Conservation (phyloP, 1,140 invertebrate species). For the Panulirus ornatus region DNA sequence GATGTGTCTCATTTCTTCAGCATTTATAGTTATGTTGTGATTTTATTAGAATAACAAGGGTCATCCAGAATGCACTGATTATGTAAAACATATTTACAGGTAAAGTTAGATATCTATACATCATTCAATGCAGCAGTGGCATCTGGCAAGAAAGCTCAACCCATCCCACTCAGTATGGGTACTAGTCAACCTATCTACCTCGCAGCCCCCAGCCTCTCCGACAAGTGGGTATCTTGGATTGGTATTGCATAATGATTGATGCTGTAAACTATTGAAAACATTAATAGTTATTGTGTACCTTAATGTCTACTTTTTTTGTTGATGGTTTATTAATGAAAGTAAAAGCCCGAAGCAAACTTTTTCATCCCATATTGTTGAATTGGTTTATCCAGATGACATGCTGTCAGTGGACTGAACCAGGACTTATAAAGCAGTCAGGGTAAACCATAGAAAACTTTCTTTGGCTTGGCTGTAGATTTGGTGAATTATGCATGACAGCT, state of each 20-base stretch:
- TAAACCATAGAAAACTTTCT: no score
- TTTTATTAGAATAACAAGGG: neutral
- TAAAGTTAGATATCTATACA: conserved; percentile 88
- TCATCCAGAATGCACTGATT: neutral
- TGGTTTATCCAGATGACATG: no score
- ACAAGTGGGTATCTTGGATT: conserved; percentile 65
- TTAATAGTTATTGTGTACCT: neutral
- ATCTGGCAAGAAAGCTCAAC: conserved; percentile 70
- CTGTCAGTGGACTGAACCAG: no score
- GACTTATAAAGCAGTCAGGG: no score
- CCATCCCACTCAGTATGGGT: conserved; percentile 58
- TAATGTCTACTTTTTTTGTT: no score
- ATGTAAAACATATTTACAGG: conserved; percentile 76
- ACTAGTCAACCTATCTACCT: conserved; percentile 78
- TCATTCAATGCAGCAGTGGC: conserved; percentile 78
- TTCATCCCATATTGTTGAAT: no score
- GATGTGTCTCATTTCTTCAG: no score
- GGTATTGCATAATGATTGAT: neutral
- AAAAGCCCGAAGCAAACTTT: no score
- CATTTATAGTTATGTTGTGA: neutral
- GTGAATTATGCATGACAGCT: no score
- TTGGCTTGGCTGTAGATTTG: no score
- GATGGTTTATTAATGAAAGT: no score
- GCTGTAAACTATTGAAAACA: neutral
- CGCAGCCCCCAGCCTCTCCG: conserved; percentile 80